Conservation (phyloP, 2,888 invertebrate genomes). For the Trilocha varians region DNA sequence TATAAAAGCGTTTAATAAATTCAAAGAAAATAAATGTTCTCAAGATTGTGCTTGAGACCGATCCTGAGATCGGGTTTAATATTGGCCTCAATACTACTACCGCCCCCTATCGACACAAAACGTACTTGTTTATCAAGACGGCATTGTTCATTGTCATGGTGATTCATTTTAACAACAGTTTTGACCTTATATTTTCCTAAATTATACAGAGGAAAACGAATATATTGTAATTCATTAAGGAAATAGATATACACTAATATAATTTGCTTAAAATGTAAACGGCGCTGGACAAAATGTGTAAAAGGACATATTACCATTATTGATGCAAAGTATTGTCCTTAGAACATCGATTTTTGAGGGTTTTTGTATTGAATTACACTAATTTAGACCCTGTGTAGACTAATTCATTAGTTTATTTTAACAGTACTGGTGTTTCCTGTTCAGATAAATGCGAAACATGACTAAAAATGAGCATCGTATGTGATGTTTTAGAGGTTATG, state of each 20-base stretch:
- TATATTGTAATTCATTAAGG: background rate
- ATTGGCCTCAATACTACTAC: slow-evolving; percentile 21
- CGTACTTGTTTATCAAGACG: slow-evolving; percentile 44
- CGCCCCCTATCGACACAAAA: slow-evolving; percentile 50
- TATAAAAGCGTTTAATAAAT: too few species aligned
- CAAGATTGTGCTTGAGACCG: too few species aligned
- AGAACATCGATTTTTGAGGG: too few species aligned
- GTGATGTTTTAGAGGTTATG: slow-evolving; percentile 64
- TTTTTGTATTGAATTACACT: too few species aligned
- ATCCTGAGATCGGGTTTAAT: background rate
- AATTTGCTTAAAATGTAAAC: too few species aligned
- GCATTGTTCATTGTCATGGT: slow-evolving; percentile 67
- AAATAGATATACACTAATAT: too few species aligned
- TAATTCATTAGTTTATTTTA: too few species aligned
- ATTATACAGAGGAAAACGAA: background rate
- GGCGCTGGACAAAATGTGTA: too few species aligned
- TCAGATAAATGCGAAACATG: slow-evolving; percentile 26
- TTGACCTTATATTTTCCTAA: background rate
- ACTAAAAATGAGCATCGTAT: slow-evolving; percentile 52
- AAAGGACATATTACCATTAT: too few species aligned
- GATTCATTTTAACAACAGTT: slow-evolving; percentile 34
- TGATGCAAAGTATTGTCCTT: too few species aligned
- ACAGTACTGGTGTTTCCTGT: slow-evolving; percentile 19
- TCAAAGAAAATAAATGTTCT: too few species aligned
- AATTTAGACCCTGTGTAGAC: too few species aligned